Evolutionary conservation across 2,797 vertebrate genomes (phyloP).

Genomic region (Emydoidea blandingii): DNA sequence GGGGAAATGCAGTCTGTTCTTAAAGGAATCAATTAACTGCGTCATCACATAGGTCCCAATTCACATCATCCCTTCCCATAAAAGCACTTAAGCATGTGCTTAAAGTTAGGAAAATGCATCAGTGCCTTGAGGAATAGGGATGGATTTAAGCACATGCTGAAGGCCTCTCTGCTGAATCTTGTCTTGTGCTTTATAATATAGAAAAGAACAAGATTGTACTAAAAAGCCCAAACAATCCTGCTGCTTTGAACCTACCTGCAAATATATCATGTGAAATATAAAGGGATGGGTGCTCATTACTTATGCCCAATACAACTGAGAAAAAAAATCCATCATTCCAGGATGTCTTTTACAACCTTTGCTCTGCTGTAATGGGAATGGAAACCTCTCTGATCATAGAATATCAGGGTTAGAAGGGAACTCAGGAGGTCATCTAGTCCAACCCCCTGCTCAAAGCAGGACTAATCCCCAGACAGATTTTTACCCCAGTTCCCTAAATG

Average conservation of each 20-base stretch:
- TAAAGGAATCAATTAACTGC: constrained; percentile 66
- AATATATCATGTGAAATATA: neutral
- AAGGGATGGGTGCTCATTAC: neutral
- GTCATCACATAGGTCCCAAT: constrained; percentile 22
- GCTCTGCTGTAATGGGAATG: neutral
- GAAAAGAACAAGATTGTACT: neutral
- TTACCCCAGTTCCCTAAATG: too few relatives aligned
- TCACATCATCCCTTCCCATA: neutral
- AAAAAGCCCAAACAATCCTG: neutral
- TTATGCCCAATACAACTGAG: neutral
- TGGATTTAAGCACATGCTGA: constrained; percentile 36
- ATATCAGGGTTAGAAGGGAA: too few relatives aligned
- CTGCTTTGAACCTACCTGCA: neutral
- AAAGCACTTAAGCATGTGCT: constrained; percentile 53
- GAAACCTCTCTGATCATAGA: neutral
- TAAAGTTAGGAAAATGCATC: constrained; percentile 42
- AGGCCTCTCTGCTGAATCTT: neutral
- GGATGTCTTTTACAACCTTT: neutral
- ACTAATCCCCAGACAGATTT: too few relatives aligned
- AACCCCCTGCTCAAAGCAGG: too few relatives aligned
- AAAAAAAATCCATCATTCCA: neutral
- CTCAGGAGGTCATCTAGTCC: too few relatives aligned
- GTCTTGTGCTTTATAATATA: neutral
- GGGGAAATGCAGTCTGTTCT: constrained; percentile 36
- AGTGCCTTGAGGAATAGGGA: constrained; percentile 33